A percentile compares a stretch with the other conserved stretches of the same genome.
Conservation (phyloP, 1,140 invertebrate genomes). For the Dendrolimus punctatus region DNA sequence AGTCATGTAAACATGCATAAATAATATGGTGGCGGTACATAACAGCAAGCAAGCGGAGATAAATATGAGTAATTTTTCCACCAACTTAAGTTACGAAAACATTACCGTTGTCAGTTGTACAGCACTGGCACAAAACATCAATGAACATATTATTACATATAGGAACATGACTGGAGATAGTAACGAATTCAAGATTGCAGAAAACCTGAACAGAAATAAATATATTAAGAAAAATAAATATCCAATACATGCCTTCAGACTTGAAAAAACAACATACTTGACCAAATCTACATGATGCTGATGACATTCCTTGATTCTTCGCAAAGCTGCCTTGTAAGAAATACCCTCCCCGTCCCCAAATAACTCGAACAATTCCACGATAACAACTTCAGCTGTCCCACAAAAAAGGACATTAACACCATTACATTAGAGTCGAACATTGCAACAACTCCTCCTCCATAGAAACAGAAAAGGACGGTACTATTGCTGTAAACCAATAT, state of each 20-base stretch:
- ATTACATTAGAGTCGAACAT: constrained; percentile 48
- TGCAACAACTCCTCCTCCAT: constrained; percentile 48
- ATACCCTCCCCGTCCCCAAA: constrained; percentile 27
- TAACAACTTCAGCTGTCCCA: constrained; percentile 44
- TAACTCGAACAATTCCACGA: constrained; percentile 34
- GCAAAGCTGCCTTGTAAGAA: constrained; percentile 24
- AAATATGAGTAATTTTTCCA: too few relatives aligned
- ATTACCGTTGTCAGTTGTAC: constrained; percentile 45
- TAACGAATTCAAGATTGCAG: constrained; percentile 35
- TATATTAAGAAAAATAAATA: constrained; percentile 2
- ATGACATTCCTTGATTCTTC: constrained; percentile 39
- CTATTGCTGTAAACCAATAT: constrained; percentile 27
- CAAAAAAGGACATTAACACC: constrained; percentile 50
- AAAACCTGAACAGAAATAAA: constrained; percentile 28
- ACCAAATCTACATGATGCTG: constrained; percentile 37
- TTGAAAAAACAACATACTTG: constrained; percentile 24
- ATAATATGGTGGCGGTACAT: too few relatives aligned
- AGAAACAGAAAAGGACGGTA: constrained; percentile 36
- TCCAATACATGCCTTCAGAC: background rate
- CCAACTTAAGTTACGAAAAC: background rate
- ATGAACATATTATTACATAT: constrained; percentile 52
- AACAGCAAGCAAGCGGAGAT: too few relatives aligned
- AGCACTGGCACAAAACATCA: constrained; percentile 55
- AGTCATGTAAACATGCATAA: too few relatives aligned
- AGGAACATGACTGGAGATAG: constrained; percentile 51